A percentile compares a stretch with the other conserved stretches of the same genome.
Conservation (phyloP, 1,140 invertebrate species). For the Pogonomyrmex barbatus region DNA sequence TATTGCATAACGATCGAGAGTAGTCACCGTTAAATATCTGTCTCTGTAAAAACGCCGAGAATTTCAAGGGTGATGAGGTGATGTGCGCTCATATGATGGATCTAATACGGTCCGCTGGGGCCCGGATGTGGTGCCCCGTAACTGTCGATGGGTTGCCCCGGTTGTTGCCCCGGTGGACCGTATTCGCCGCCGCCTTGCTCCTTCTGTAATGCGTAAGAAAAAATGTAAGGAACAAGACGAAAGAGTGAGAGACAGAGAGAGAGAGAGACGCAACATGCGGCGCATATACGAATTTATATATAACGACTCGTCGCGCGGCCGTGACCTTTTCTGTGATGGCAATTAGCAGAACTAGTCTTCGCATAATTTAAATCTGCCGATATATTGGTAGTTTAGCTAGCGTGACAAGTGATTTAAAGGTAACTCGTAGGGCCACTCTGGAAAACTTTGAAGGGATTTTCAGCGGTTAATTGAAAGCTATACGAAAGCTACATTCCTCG, state of each 20-base stretch:
- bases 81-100: slow-evolving; percentile 6
- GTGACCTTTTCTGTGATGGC: slow-evolving; percentile 41
- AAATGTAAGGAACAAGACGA: slow-evolving; percentile 19
- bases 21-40: slow-evolving; percentile 5
- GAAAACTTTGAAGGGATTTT: neutral
- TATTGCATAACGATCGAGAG: slow-evolving; percentile 27
- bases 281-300: slow-evolving; percentile 13
- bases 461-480: neutral
- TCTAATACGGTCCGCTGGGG: slow-evolving; percentile 80
- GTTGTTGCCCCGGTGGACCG: slow-evolving; percentile 82
- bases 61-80: slow-evolving; percentile 3
- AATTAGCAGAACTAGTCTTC: neutral
- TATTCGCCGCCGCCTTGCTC: slow-evolving; percentile 82
- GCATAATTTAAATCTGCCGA: slow-evolving; percentile 1
- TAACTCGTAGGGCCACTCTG: neutral
- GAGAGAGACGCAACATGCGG: neutral
- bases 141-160: slow-evolving; percentile 77
- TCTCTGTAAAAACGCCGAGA: neutral
- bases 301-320: neutral
- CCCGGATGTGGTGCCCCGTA: slow-evolving; percentile 83
- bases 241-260: neutral
- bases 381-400: neutral
- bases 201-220: slow-evolving; percentile 76
- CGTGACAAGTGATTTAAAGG: neutral
- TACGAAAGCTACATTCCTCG: neutral